Evolutionary conservation across 2,888 invertebrate genomes (phyloP), one percentile per base, ranked within the genome.

Genomic region (Mesopsocus fuscifrons): DNA sequence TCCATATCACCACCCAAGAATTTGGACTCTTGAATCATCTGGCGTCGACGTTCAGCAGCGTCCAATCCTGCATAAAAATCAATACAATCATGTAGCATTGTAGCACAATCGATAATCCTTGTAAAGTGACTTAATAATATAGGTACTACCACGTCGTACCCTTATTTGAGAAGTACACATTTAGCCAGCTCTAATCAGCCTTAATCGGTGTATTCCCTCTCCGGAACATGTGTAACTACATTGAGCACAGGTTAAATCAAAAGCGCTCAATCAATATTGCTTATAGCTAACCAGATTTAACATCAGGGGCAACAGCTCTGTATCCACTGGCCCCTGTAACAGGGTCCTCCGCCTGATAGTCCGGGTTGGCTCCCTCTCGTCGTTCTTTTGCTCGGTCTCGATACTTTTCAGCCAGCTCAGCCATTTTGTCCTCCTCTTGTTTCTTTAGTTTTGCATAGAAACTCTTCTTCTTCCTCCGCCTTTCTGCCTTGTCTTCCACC

Each of bases 1-100:
- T 98, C 95, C 87, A 98, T 95, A 62, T 98, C 98, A 72, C 98
- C 98, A 59, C 98, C 98, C 67, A 99, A 87, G 65, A 92, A 99
- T 65, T 99, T 99, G 0, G 98, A 98, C 64, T 98, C 97, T 67
- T 83, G 69, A 57, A 98, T 98, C 68, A 94, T 78, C 57, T 95
- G 89, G 41, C 92, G 73, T 42, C 97, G 69, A 33, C 94, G 69
- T 62, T 97, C 95, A 4, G 95, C 94, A 0, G 91, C 91, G 66
- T 92, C 91, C 60, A 84, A 52, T 41, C 59, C 60, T 31, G 16
- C 16, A 41, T 31, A 15, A 38, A 23, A 35, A 16, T 15, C 8
- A 30, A 11, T 16, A 22, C 15, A 33, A 21, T 6, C n/a, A n/a
- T n/a, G n/a, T n/a, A n/a, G n/a, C n/a, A n/a, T n/a, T n/a, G n/a